A percentile compares a stretch with the other conserved stretches of the same genome.
Conservation (phyloP, 1,140 invertebrate genomes). For the Rhyzopertha dominica region DNA sequence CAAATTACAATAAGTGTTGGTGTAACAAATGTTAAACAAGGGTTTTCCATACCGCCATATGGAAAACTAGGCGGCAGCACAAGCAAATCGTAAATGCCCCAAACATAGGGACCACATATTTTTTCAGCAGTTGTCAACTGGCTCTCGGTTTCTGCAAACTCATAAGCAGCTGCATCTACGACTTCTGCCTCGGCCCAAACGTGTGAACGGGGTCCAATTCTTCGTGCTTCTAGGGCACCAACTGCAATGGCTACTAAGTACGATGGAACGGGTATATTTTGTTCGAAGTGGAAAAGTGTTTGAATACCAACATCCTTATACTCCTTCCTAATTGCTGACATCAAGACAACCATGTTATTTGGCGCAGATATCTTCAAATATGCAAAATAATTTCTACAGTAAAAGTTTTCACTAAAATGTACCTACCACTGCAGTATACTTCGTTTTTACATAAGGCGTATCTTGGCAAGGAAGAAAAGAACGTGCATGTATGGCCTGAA, state of each 20-base stretch:
- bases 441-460: constrained; percentile 84
- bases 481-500: constrained; percentile 85
- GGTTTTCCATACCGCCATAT: constrained; percentile 97
- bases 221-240: constrained; percentile 71
- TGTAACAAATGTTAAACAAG: constrained; percentile 91
- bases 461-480: constrained; percentile 92
- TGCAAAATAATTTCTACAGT: constrained; percentile 12
- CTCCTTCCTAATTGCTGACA: constrained; percentile 76
- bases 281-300: constrained; percentile 60
- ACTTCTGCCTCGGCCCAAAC: constrained; percentile 89
- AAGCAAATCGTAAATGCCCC: constrained; percentile 84
- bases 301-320: constrained; percentile 38
- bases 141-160: constrained; percentile 83
- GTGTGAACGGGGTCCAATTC: constrained; percentile 69
- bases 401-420: constrained; percentile 14
- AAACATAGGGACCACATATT: constrained; percentile 76
- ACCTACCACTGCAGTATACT: constrained; percentile 75
- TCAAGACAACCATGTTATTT: constrained; percentile 73
- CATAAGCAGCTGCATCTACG: constrained; percentile 77
- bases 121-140: constrained; percentile 80
- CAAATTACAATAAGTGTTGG: constrained; percentile 68
- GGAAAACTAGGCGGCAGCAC: constrained; percentile 92
- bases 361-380: constrained; percentile 66
- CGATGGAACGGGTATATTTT: constrained; percentile 70
- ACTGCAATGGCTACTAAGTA: constrained; percentile 84